These are phyloP conservation scores for Brachypterus glaber DNA, from an alignment of 2,888 invertebrate species.

Conservation along the genomic window DNA sequence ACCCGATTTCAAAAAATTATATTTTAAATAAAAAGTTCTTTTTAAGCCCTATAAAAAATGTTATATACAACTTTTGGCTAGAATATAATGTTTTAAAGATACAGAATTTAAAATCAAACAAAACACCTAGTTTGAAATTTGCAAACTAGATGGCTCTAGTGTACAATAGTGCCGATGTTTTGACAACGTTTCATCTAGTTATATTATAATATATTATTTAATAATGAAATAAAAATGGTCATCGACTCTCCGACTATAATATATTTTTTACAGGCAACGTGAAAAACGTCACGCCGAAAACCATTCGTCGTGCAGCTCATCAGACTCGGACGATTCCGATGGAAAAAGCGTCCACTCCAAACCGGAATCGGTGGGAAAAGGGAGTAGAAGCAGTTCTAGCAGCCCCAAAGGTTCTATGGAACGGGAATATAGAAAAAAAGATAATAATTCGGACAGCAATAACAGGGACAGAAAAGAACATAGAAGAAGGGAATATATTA, in stretches of 20 bases:
- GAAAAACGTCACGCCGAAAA: conserved; percentile 66
- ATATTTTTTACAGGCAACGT: conserved; percentile 56
- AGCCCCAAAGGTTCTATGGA: conserved; percentile 12
- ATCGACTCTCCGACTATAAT: conserved; percentile 1
- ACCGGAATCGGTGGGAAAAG: conserved; percentile 16
- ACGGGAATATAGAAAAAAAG: conserved; percentile 24
- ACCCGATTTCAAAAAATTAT: too few relatives aligned
- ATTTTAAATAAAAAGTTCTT: too few relatives aligned
- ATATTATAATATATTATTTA: too few relatives aligned
- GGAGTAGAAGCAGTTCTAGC: conserved; percentile 12
- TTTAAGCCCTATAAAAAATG: too few relatives aligned
- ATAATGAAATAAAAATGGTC: conserved; percentile 2
- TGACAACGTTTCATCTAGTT: too few relatives aligned
- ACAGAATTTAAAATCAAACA: too few relatives aligned
- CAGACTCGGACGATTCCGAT: conserved; percentile 39
- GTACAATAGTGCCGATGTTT: too few relatives aligned
- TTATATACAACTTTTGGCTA: too few relatives aligned
- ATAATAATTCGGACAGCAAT: conserved; percentile 14
- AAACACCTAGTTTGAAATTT: too few relatives aligned
- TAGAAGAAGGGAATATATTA: conserved; percentile 8
- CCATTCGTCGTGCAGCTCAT: conserved; percentile 41
- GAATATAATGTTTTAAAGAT: too few relatives aligned
- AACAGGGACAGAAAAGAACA: conserved; percentile 12
- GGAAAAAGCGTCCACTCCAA: conserved; percentile 24
- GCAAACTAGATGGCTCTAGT: too few relatives aligned